Conservation (phyloP, 2,888 invertebrate species). For the Pristionchus mayeri region DNA sequence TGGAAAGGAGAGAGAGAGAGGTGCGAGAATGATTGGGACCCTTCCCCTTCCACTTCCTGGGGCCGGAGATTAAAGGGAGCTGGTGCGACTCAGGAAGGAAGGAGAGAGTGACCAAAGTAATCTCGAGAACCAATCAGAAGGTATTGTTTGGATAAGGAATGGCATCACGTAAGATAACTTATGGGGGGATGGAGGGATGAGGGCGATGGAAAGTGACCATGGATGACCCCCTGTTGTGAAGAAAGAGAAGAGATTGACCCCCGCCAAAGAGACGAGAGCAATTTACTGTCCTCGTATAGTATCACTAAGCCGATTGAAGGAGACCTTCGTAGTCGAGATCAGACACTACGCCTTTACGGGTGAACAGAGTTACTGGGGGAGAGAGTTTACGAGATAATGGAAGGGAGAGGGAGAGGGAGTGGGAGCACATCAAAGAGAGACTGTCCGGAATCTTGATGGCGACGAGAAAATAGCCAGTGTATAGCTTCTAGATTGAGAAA, state of each 20-base stretch:
- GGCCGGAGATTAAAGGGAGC: conserved; percentile 27
- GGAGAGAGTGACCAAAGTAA: conserved; percentile 1
- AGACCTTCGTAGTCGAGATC: conserved; percentile 21
- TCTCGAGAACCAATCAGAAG: conserved; percentile 14
- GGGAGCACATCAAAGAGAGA: conserved; percentile 19
- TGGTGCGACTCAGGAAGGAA: conserved; percentile 3
- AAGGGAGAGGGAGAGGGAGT: not conserved
- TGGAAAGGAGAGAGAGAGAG: conserved; percentile 12
- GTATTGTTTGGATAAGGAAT: conserved; percentile 34
- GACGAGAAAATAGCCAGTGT: conserved; percentile 30
- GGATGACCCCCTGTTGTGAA: conserved; percentile 17
- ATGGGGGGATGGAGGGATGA: too few species aligned
- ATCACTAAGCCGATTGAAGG: conserved; percentile 8
- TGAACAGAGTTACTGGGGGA: conserved; percentile 13
- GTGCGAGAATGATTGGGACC: conserved; percentile 21
- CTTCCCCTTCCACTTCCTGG: not conserved
- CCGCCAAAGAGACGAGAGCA: conserved; percentile 15
- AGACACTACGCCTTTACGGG: conserved; percentile 35
- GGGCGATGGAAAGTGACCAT: conserved; percentile 42
- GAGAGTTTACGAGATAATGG: not conserved
- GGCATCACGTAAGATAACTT: conserved; percentile 29
- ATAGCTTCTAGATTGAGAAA: conserved; percentile 23
- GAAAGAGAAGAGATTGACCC: conserved; percentile 25
- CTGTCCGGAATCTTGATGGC: not conserved
- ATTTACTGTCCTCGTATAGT: conserved; percentile 24